Evolutionary conservation across 2,797 vertebrate genomes (phyloP), one percentile per base, ranked within the genome.

Genomic region (Perodicticus potto): DNA sequence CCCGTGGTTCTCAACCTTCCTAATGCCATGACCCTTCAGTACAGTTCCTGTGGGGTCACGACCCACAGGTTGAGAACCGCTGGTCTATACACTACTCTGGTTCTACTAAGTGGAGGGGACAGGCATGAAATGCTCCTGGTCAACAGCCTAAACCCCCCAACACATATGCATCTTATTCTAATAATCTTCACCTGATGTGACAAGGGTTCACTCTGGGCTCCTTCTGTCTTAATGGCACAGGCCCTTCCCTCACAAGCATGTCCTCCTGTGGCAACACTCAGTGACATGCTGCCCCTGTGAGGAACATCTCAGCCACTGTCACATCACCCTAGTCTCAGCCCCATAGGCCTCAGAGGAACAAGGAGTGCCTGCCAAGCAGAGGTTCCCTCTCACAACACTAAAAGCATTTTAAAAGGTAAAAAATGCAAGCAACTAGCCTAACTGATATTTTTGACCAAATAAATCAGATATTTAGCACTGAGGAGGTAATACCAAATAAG

Each of bases 321-420:
- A 27, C 12, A 43, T 3, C 23, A 11, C 61, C 40, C 3, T 22
- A 7, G 55, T n/a, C 16, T n/a, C 59, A 37, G 65, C 7, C 40
- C 25, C 13, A 0, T 40, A 23, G 2, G 45, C 27, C 14, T 20
- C 25, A 23, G 70, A 63, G 55, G 13, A 53, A 55, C 29, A 59
- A 3, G 6, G 69, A 22, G 6, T 0, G 1, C 10, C 1, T 1
- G 1, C 22, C 59, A n/a, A 23, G 16, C 34, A 16, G 63, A 32
- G 29, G 14, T 3, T 4, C 5, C 22, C 49, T 14, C 49, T n/a
- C 29, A 63, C 29, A 32, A 14, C 20, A 67, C 45, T 37, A 8
- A 81, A 49, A 25, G 53, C 70, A 5, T 14, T 9, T 61, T 20
- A 16, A 40, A 59, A 69, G 32, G 57, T 7, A 37, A 73, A 72